Percentiles rank a stretch among this genome's conserved stretches.
Conservation (phyloP, 2,113 vertebrate species). For the Myxocyprinus asiaticus region DNA sequence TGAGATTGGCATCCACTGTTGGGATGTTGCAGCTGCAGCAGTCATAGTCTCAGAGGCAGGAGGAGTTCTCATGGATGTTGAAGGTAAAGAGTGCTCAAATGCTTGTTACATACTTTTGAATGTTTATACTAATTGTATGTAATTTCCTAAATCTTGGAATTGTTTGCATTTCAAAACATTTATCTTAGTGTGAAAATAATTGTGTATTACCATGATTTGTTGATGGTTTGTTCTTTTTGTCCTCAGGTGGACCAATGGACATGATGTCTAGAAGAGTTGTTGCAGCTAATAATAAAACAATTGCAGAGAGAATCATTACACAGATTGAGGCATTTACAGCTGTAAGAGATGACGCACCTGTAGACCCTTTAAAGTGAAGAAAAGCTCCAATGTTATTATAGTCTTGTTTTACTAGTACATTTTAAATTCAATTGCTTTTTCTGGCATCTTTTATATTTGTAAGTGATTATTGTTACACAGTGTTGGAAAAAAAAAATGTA, state of each 20-base stretch:
- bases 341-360: slow-evolving; percentile 78
- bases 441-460: not conserved
- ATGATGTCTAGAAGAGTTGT: slow-evolving; percentile 92
- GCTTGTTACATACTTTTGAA: not conserved
- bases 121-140: too few relatives aligned
- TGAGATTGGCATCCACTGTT: slow-evolving; percentile 93
- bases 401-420: not conserved
- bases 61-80: slow-evolving; percentile 85
- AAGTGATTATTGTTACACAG: not conserved
- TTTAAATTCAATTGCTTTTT: not conserved
- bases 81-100: slow-evolving; percentile 66
- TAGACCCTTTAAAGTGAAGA: slow-evolving; percentile 23
- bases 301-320: slow-evolving; percentile 81
- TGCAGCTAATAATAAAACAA: slow-evolving; percentile 80
- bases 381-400: too few relatives aligned
- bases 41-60: slow-evolving; percentile 89
- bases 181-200: not conserved
- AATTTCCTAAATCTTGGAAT: not conserved
- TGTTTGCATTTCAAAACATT: not conserved
- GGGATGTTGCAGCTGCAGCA: slow-evolving; percentile 89
- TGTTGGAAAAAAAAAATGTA: not conserved
- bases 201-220: not conserved
- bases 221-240: slow-evolving; percentile 30
- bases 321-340: slow-evolving; percentile 79
- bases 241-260: slow-evolving; percentile 81